Evolutionary conservation across 2,113 vertebrate species (phyloP).

Genomic region (Phodopus roborovskii): DNA sequence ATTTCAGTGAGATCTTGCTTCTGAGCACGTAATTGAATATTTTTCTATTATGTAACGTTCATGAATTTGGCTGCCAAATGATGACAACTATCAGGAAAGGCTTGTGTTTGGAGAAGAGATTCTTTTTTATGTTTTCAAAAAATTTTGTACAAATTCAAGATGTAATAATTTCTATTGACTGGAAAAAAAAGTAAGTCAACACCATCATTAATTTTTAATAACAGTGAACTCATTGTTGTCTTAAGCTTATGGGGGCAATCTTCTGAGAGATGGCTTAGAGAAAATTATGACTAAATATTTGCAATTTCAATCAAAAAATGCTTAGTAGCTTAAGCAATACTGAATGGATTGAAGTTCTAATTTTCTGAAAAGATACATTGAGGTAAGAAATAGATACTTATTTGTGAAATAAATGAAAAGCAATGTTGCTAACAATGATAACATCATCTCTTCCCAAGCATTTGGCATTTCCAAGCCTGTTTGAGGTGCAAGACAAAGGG

Average conservation of each 20-base stretch:
- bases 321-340: neutral
- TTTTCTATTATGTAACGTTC: neutral
- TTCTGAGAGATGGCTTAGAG: neutral
- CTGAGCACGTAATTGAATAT: neutral
- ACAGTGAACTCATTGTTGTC: neutral
- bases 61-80: neutral
- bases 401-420: neutral
- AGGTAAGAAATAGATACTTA: neutral
- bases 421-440: neutral
- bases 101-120: neutral
- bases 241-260: neutral
- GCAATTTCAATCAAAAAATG: neutral
- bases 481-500: neutral
- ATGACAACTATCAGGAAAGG: neutral
- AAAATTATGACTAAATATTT: conserved; percentile 38
- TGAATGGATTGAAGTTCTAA: neutral
- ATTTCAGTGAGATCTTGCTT: neutral
- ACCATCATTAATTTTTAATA: neutral
- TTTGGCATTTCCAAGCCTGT: neutral
- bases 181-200: neutral
- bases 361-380: neutral
- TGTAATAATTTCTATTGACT: neutral
- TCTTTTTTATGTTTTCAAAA: conserved; percentile 26
- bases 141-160: neutral
- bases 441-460: neutral